phyloP scores from a whole-genome alignment of 1,140 invertebrate genomes.

The Aphis gossypii region DNA sequence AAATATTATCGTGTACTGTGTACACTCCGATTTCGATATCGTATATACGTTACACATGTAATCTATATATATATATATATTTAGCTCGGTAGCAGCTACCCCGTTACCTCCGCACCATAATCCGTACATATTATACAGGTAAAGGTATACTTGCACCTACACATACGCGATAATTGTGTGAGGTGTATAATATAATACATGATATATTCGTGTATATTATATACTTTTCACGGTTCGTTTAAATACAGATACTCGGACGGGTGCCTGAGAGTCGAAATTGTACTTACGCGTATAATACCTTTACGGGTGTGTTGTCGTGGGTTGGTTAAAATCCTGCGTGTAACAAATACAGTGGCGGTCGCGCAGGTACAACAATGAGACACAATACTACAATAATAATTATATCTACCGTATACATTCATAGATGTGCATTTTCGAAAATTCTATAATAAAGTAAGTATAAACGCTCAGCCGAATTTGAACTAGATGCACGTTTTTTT shows the following conservation, averaged over 20 bases:
- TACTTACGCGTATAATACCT: background rate
- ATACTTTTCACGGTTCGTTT: slow-evolving; percentile 8
- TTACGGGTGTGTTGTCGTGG: background rate
- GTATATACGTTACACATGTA: background rate
- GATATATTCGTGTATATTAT: background rate
- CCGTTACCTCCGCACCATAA: background rate
- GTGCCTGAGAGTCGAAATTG: background rate
- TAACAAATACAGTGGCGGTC: background rate
- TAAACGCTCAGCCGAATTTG: background rate
- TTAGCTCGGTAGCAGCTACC: background rate
- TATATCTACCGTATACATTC: background rate
- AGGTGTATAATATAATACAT: background rate
- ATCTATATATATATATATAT: background rate
- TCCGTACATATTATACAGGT: background rate
- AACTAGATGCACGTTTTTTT: background rate
- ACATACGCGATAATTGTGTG: background rate
- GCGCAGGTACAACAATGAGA: background rate
- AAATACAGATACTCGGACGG: background rate
- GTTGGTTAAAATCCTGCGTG: background rate
- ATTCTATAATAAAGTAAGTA: background rate
- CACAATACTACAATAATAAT: background rate
- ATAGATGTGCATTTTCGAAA: background rate
- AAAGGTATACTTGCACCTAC: slow-evolving; percentile 3
- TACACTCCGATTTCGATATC: background rate
- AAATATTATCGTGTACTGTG: background rate